Base-by-base conservation (phyloP, 2,888 invertebrate genomes). In the Pachliopta kotzebuea region DNA sequence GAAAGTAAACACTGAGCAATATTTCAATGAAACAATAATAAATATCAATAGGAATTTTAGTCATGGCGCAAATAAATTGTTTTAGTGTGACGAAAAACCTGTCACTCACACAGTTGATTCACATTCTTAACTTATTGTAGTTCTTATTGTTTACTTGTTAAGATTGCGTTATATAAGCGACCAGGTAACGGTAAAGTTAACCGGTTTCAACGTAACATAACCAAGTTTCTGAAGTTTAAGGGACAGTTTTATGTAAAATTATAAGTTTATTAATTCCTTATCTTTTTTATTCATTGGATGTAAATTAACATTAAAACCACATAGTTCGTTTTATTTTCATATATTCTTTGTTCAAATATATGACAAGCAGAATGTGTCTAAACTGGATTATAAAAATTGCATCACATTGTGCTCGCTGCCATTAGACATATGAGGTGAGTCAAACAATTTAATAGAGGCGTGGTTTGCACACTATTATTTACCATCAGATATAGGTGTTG, bases 81-180 rank as follows among this genome's bases (percentile, higher is more conserved):
- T 18, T 18, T 11, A 7, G 45, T n/a, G 18, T 45, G n/a, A n/a
- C 6, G n/a, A 45, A 18, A 11, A 14, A 37, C 4, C 2, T 18
- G 3, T 45, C 3, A n/a, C 6, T 7, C 45, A 45, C 6, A 45
- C n/a, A 45, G 45, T 45, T 45, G 6, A 45, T 45, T n/a, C 4
- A 45, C 4, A 45, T 45, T 45, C 4, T 45, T 45, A 45, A 45
- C 18, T n/a, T n/a, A 18, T 18, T 11, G 4, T 45, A 45, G 18
- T 45, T 8, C 18, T 45, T n/a, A n/a, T 45, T 58, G 59, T 58
- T 67, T 65, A 68, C n/a, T 21, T n/a, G 4, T 52, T 52, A 11
- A 52, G 50, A 11, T 52, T 9, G 50, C 50, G 50, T 9, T 9
- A 21, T 17, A 45, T 21, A 45, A 55, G 31, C 24, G 23, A 49